These are phyloP conservation scores for Ichneumoninae sp. DNA, from an alignment of 2,888 invertebrate species.

Conservation along the genomic window DNA sequence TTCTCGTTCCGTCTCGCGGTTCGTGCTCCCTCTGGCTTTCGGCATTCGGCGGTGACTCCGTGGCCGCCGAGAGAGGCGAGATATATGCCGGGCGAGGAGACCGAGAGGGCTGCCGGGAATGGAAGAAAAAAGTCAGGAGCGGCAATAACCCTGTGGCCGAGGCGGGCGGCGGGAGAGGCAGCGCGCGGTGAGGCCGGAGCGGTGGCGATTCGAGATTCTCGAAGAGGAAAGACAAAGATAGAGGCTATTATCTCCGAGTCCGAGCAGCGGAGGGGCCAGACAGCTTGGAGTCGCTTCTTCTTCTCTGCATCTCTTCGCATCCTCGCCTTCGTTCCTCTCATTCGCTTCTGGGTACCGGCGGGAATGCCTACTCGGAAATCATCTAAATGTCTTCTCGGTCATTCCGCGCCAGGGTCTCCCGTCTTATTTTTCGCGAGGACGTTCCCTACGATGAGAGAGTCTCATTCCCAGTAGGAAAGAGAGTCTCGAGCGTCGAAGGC, in stretches of 20 bases:
- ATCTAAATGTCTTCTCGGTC: conserved; percentile 59
- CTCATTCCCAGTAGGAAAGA: neutral
- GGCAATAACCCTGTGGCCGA: conserved; percentile 66
- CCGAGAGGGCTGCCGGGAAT: conserved; percentile 71
- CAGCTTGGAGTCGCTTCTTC: conserved; percentile 80
- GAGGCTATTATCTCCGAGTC: conserved; percentile 72
- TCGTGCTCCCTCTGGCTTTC: conserved; percentile 46
- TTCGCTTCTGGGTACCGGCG: conserved; percentile 65
- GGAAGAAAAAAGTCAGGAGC: conserved; percentile 63
- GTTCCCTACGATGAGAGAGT: neutral
- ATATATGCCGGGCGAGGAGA: conserved; percentile 60
- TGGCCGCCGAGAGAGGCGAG: conserved; percentile 60
- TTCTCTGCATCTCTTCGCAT: conserved; percentile 63
- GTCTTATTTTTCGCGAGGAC: neutral
- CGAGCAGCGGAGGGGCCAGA: conserved; percentile 80
- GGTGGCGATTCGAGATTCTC: conserved; percentile 56
- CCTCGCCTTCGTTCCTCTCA: conserved; percentile 49
- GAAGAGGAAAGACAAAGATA: conserved; percentile 65
- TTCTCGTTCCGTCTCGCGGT: neutral
- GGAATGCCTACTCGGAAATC: conserved; percentile 64
- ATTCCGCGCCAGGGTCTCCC: neutral
- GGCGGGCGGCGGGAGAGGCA: conserved; percentile 19
- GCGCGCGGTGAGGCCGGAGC: conserved; percentile 32
- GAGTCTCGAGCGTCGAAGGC: too few species aligned
- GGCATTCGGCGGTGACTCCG: conserved; percentile 55